A percentile compares a stretch with the other conserved stretches of the same genome.
phyloP scores from a whole-genome alignment of 2,888 invertebrate species.

The Standfussiana lucernea region DNA sequence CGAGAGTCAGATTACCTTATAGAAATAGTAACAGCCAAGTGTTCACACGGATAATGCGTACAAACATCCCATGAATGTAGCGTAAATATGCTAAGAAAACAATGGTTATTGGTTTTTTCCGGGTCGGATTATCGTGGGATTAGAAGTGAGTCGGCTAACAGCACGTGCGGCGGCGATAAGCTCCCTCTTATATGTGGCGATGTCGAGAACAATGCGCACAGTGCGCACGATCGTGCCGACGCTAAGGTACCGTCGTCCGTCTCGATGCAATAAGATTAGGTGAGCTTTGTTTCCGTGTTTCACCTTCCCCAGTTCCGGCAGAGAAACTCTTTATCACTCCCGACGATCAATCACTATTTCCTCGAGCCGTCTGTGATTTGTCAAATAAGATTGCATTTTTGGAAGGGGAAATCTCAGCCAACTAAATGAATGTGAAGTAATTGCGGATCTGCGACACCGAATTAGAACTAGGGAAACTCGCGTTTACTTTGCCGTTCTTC shows the following conservation, averaged over 20 bases:
- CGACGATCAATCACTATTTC: conserved; percentile 78
- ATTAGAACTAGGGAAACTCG: conserved; percentile 66
- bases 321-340: conserved; percentile 77
- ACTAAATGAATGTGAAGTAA: conserved; percentile 71
- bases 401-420: conserved; percentile 70
- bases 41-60: conserved; percentile 82
- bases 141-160: conserved; percentile 75
- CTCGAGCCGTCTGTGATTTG: conserved; percentile 73
- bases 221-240: conserved; percentile 74
- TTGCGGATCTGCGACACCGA: conserved; percentile 72
- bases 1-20: conserved; percentile 79
- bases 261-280: conserved; percentile 81
- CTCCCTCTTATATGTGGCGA: conserved; percentile 70
- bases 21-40: conserved; percentile 78
- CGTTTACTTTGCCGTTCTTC: conserved; percentile 69
- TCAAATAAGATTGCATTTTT: conserved; percentile 73
- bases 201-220: conserved; percentile 76
- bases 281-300: conserved; percentile 79
- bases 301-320: conserved; percentile 76
- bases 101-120: conserved; percentile 87
- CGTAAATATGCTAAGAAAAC: conserved; percentile 85
- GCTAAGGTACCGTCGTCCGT: conserved; percentile 72
- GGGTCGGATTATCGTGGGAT: conserved; percentile 87
- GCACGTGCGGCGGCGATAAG: conserved; percentile 83
- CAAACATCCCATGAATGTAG: conserved; percentile 82